phyloP scores from a whole-genome alignment of 2,888 invertebrate genomes.

The Scaptomyza polygonia region DNA sequence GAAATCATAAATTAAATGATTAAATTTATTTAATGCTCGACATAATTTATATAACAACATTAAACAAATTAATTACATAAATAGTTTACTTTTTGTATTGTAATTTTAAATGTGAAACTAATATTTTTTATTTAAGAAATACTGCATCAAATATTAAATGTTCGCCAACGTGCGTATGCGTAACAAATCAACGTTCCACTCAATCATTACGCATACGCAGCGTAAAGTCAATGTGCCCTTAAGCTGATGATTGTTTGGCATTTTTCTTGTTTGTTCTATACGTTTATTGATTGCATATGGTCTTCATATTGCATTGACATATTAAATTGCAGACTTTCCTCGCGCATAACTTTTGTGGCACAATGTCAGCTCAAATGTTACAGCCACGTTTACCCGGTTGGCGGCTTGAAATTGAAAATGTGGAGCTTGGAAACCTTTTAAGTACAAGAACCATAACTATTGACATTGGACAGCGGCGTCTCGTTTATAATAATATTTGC shows the following conservation, averaged over 20 bases:
- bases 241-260: not conserved
- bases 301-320: slow-evolving; percentile 63
- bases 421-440: slow-evolving; percentile 71
- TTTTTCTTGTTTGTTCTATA: slow-evolving; percentile 4
- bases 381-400: slow-evolving; percentile 5
- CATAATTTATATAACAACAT: too few relatives aligned
- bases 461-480: slow-evolving; percentile 71
- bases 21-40: too few relatives aligned
- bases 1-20: too few relatives aligned
- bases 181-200: not conserved
- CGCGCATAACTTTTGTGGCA: slow-evolving; percentile 30
- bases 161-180: slow-evolving; percentile 32
- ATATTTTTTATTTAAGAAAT: too few relatives aligned
- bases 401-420: not conserved
- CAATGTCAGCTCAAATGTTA: slow-evolving; percentile 56
- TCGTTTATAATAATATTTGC: slow-evolving; percentile 31
- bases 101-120: too few relatives aligned
- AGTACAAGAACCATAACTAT: slow-evolving; percentile 63
- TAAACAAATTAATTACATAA: too few relatives aligned
- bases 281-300: slow-evolving; percentile 50
- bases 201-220: slow-evolving; percentile 45
- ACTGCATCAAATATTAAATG: not conserved
- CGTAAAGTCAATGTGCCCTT: slow-evolving; percentile 30
- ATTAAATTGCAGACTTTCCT: slow-evolving; percentile 54
- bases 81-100: too few relatives aligned